A percentile compares a stretch with the other conserved stretches of the same genome.
Conservation (phyloP, 1,140 invertebrate species). For the Ylistrum balloti region DNA sequence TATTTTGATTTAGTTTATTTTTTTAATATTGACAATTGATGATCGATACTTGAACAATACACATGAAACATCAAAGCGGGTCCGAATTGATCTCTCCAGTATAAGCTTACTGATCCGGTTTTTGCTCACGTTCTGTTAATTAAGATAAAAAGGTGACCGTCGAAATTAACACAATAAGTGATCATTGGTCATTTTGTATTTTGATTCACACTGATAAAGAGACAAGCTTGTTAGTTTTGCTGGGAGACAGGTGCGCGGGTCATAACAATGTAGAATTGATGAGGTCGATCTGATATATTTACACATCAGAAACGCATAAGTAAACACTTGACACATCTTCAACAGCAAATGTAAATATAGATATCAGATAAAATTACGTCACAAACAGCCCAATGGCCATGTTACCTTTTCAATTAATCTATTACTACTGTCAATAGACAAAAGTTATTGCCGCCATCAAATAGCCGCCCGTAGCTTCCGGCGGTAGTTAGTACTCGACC, state of each 20-base stretch:
- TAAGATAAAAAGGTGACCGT: constrained; percentile 6
- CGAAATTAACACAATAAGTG: neutral
- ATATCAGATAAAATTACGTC: neutral
- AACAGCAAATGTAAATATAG: neutral
- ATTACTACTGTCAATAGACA: neutral
- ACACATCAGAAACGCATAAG: neutral
- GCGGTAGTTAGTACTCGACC: neutral
- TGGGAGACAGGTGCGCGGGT: neutral
- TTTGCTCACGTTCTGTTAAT: neutral
- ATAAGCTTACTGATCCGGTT: neutral
- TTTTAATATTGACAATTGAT: neutral
- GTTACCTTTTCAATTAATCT: constrained; percentile 28
- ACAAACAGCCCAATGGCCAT: neutral
- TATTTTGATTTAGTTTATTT: neutral
- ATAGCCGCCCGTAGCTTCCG: neutral
- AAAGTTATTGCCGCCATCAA: constrained; percentile 8
- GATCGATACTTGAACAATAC: neutral
- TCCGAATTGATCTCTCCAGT: neutral
- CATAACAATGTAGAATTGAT: constrained; percentile 9
- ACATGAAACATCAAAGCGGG: neutral
- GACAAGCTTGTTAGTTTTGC: constrained; percentile 38
- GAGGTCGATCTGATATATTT: neutral
- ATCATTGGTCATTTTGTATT: neutral
- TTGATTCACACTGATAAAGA: constrained; percentile 21
- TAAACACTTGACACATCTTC: neutral